Conservation (phyloP, 1,140 invertebrate genomes). For the Alviniconcha marisindica region DNA sequence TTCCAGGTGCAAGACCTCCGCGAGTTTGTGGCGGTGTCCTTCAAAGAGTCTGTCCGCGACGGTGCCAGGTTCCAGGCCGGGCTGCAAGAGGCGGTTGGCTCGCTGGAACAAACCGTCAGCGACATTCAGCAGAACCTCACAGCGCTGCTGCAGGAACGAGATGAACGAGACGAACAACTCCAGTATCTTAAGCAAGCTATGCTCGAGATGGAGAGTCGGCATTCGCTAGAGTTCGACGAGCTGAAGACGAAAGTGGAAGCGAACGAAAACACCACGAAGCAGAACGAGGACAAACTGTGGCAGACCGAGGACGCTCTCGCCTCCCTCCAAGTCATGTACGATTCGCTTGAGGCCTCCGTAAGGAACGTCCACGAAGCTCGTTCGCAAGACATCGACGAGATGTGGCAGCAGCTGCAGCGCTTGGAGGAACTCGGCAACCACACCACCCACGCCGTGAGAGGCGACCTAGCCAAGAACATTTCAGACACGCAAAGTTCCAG, state of each 20-base stretch:
- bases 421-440: background rate
- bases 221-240: background rate
- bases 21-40: background rate
- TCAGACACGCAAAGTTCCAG: background rate
- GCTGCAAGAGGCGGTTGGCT: background rate
- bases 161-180: no score
- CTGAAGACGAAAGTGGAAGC: background rate
- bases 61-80: background rate
- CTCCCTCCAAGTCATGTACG: no score
- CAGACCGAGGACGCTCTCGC: no score
- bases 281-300: background rate
- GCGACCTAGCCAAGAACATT: no score
- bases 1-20: background rate
- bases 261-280: background rate
- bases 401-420: background rate
- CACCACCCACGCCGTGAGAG: background rate
- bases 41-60: background rate
- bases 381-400: background rate
- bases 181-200: background rate
- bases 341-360: background rate
- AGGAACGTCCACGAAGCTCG: background rate
- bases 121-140: slow-evolving; percentile 1
- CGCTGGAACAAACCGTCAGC: background rate
- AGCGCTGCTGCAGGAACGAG: background rate
- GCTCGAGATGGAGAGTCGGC: background rate